Conservation (phyloP, 2,797 vertebrate species). For the Microctenopoma lineatum region DNA sequence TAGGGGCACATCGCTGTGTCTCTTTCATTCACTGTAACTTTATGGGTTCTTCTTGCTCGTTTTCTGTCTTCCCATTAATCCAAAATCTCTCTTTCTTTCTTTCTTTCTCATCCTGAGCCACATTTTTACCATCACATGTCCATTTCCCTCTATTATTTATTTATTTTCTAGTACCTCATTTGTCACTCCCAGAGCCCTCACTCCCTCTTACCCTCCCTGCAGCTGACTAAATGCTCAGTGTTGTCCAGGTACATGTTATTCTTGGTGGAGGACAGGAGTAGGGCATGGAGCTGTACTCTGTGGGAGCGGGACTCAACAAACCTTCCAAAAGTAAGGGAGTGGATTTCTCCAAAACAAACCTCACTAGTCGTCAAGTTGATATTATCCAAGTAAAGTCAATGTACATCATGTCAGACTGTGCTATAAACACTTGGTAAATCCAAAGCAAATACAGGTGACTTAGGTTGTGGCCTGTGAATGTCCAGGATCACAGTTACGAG, state of each 20-base stretch:
- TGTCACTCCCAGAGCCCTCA: not conserved
- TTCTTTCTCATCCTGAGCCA: conserved; percentile 46
- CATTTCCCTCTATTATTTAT: conserved; percentile 7
- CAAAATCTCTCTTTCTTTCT: conserved; percentile 33
- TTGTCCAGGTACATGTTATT: conserved; percentile 76
- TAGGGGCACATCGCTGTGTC: conserved; percentile 71
- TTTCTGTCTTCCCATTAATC: conserved; percentile 47
- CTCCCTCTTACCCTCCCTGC: conserved; percentile 45
- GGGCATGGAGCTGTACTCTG: conserved; percentile 58
- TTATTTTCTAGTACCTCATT: conserved; percentile 25
- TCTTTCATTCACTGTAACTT: conserved; percentile 74
- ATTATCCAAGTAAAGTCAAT: conserved; percentile 47
- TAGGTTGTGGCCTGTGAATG: conserved; percentile 32
- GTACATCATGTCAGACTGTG: conserved; percentile 26
- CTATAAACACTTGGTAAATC: conserved; percentile 39
- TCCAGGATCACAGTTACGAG: conserved; percentile 1
- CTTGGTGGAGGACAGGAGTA: conserved; percentile 72
- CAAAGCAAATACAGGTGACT: conserved; percentile 64
- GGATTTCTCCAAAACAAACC: conserved; percentile 67
- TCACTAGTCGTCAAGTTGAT: conserved; percentile 57
- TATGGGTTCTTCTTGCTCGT: conserved; percentile 57
- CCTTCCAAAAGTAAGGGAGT: conserved; percentile 40
- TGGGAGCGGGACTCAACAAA: conserved; percentile 71
- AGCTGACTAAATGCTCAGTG: conserved; percentile 76
- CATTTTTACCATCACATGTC: conserved; percentile 54